Evolutionary conservation across 2,797 vertebrate species (phyloP), one percentile per base, ranked within the genome.

Genomic region (Cuculus canorus): DNA sequence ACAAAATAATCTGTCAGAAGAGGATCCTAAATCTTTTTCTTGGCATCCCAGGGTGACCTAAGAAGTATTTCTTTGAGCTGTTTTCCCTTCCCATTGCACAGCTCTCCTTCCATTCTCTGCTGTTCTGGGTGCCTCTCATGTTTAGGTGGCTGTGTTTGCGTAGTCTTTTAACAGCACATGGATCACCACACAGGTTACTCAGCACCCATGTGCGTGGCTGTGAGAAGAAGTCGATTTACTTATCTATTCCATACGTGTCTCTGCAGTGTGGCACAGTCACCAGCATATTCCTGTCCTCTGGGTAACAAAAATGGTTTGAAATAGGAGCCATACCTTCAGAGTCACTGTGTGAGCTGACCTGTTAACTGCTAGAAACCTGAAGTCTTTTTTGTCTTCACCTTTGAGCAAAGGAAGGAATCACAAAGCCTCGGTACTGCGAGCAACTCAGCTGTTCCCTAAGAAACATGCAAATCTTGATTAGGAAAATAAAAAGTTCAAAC

Each of bases 191-290:
- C 37, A 59, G 32, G 84, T 76, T 33, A 30, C 37, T 70, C 41
- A 72, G 41, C 59, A 69, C 7, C 43, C 0, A 0, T 15, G n/a
- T 32, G 47, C 39, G 18, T 37, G 57, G 68, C 57, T 22, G 1
- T 32, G 37, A 35, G 22, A 39, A 33, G 32, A 59, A 23, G 25
- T 24, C 52, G 37, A 63, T 66, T 50, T 22, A 47, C 19, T 45
- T 13, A 14, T 4, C 65, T 23, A 12, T 66, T 77, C 63, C 17
- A 8, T 53, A 27, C 33, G 5, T 10, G 25, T 17, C 48, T 68
- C 71, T 70, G 48, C 11, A 57, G 15, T 2, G 9, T 13, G 50
- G 22, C 56, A 32, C 59, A 39, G 15, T 16, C 63, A 35, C 60
- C 28, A 45, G 25, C 11, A 15, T 30, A 30, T 66, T 76, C 59